Evolutionary conservation across 2,888 invertebrate genomes (phyloP).

Genomic region (Cynaeus angustus): DNA sequence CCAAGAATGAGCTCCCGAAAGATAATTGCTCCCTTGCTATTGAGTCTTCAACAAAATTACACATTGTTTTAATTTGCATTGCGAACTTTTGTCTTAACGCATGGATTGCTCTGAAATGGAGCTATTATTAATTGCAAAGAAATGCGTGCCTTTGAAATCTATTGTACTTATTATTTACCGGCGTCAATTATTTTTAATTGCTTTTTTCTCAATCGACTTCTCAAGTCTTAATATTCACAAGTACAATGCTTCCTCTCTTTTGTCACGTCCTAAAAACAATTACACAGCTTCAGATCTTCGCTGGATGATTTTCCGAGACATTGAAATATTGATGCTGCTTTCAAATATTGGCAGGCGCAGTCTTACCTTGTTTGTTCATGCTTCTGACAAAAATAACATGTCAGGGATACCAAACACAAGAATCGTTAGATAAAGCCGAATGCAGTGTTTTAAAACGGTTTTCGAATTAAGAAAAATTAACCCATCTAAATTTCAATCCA

Average conservation of each 20-base stretch:
- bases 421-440: neutral
- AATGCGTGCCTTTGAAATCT: slow-evolving; percentile 49
- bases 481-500: no score
- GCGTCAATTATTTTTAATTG: slow-evolving; percentile 53
- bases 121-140: slow-evolving; percentile 44
- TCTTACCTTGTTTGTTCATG: slow-evolving; percentile 2
- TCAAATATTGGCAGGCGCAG: slow-evolving; percentile 1
- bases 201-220: slow-evolving; percentile 49
- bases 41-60: slow-evolving; percentile 34
- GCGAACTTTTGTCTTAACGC: slow-evolving; percentile 45
- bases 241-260: slow-evolving; percentile 35
- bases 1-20: neutral
- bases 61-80: slow-evolving; percentile 33
- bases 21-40: slow-evolving; percentile 25
- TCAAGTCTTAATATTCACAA: slow-evolving; percentile 36
- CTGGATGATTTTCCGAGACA: neutral
- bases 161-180: slow-evolving; percentile 51
- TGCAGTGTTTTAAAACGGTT: neutral
- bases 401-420: neutral
- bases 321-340: slow-evolving; percentile 21
- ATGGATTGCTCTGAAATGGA: slow-evolving; percentile 33
- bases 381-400: slow-evolving; percentile 11
- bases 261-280: slow-evolving; percentile 28
- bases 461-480: no score
- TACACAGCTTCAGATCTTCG: neutral